These are phyloP conservation scores for Turnix velox DNA, from an alignment of 2,113 vertebrate genomes.

Conservation along the genomic window DNA sequence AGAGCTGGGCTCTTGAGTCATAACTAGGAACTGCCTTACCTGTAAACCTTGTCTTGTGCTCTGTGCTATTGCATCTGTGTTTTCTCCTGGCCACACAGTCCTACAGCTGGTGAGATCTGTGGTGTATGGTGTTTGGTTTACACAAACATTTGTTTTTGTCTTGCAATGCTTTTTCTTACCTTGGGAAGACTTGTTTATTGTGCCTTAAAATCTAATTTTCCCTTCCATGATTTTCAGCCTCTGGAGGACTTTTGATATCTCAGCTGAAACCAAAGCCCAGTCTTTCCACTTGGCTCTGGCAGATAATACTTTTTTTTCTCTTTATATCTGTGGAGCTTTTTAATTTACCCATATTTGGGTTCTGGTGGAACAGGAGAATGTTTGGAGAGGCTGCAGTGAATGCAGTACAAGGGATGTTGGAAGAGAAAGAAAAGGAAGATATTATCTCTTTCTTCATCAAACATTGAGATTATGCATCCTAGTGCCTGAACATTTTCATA, in stretches of 20 bases:
- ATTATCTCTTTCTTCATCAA: neutral
- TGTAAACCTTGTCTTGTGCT: neutral
- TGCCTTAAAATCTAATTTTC: constrained; percentile 44
- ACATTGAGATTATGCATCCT: neutral
- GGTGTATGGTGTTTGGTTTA: constrained; percentile 12
- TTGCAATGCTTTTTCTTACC: constrained; percentile 11
- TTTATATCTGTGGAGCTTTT: neutral
- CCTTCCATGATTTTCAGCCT: constrained; percentile 25
- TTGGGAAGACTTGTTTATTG: constrained; percentile 24
- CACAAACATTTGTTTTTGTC: constrained; percentile 19
- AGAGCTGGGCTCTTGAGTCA: neutral
- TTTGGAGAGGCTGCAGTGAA: neutral
- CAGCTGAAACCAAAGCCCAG: neutral
- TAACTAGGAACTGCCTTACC: neutral
- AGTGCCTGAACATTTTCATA: neutral
- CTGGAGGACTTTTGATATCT: neutral
- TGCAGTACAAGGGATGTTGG: neutral
- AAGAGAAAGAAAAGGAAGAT: neutral
- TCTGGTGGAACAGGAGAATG: neutral
- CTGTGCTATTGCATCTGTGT: neutral
- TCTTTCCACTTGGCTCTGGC: neutral
- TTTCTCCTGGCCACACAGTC: neutral
- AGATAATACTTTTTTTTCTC: too few relatives aligned
- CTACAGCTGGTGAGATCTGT: neutral
- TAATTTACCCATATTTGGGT: neutral